Percentiles rank a stretch among this genome's conserved stretches.
Evolutionary conservation across 2,888 invertebrate genomes (phyloP).

Genomic region (Eudemis profundana): DNA sequence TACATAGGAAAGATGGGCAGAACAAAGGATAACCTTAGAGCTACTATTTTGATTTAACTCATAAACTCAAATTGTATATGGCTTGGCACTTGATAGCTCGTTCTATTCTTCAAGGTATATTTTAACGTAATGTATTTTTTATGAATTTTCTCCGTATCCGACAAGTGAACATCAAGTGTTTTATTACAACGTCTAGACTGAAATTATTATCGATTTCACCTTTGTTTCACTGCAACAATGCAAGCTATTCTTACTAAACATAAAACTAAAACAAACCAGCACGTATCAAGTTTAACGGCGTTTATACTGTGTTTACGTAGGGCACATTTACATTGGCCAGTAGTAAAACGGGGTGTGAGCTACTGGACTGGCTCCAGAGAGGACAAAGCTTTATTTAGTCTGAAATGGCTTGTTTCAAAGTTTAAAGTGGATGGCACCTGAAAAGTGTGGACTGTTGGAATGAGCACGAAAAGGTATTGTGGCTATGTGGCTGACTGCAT

Average conservation of each 20-base stretch:
- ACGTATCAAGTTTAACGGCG: conserved; percentile 5
- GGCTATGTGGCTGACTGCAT: not conserved
- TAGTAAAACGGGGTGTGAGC: conserved; percentile 17
- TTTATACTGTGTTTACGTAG: conserved; percentile 28
- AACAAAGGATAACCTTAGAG: too few species aligned
- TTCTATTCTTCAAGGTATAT: not conserved
- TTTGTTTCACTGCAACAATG: conserved; percentile 15
- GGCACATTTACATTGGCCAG: conserved; percentile 24
- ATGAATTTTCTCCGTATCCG: not conserved
- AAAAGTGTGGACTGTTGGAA: not conserved
- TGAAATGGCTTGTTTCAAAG: not conserved
- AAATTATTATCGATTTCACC: conserved; percentile 10
- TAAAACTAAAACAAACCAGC: not conserved
- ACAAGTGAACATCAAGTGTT: not conserved
- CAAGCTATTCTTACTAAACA: not conserved
- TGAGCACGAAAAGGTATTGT: conserved; percentile 9
- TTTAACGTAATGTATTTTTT: not conserved
- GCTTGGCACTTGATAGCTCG: too few species aligned
- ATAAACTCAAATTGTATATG: too few species aligned
- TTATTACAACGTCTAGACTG: conserved; percentile 16
- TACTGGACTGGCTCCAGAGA: not conserved
- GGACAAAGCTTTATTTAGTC: conserved; percentile 1
- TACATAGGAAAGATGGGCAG: too few species aligned
- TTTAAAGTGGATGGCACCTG: conserved; percentile 11
- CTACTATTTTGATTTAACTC: too few species aligned